Evolutionary conservation across 2,113 vertebrate species (phyloP).

Genomic region (Pachycephala philippinensis): DNA sequence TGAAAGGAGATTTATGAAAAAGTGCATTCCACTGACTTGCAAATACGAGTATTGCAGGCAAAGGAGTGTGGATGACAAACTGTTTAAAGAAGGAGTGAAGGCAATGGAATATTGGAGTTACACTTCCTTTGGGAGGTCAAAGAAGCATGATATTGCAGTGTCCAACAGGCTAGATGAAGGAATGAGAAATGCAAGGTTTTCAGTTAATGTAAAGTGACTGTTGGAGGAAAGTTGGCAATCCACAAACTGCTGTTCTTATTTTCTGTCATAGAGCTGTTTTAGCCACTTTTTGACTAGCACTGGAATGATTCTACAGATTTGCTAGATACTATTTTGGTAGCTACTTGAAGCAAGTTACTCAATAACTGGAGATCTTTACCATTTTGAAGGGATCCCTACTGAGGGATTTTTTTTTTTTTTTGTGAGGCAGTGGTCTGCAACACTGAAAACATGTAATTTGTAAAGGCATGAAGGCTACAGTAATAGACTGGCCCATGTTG

Average conservation of each 20-base stretch:
- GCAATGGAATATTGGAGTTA: not conserved
- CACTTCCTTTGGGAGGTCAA: slow-evolving; percentile 39
- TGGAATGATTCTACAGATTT: not conserved
- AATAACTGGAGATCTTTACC: not conserved
- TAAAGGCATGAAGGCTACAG: not conserved
- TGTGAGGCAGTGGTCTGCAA: not conserved
- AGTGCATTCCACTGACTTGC: slow-evolving; percentile 13
- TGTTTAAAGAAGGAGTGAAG: slow-evolving; percentile 37
- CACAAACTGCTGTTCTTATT: not conserved
- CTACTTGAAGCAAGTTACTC: not conserved
- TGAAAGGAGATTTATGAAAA: slow-evolving; percentile 28
- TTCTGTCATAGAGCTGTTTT: not conserved
- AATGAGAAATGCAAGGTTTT: not conserved
- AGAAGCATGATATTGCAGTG: not conserved
- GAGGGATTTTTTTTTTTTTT: not conserved
- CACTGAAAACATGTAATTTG: not conserved
- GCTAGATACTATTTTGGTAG: not conserved
- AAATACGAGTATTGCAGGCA: not conserved
- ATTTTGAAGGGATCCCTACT: not conserved
- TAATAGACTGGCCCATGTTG: not conserved
- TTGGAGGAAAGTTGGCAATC: not conserved
- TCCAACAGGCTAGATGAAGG: not conserved
- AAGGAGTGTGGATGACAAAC: slow-evolving; percentile 26
- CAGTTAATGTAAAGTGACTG: not conserved
- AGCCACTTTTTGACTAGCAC: not conserved